Evolutionary conservation across 30 jellyfish, hydroid and myxozoan genomes (phyloP), one percentile per base, ranked within the genome.

Genomic region (Calvadosia cruxmelitensis): DNA sequence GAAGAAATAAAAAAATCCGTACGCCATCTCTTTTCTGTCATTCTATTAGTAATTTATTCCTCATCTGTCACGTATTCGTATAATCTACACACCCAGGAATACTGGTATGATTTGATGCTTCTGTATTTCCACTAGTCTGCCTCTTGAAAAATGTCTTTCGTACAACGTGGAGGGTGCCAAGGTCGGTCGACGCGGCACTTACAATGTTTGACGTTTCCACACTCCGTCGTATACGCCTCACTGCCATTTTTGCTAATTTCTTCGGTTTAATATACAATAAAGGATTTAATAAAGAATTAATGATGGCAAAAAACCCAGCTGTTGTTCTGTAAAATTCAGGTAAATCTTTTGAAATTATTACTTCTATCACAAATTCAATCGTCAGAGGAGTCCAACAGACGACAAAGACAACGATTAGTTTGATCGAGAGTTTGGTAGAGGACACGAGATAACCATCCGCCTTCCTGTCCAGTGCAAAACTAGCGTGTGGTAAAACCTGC

Each of bases 381-480:
- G 82, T 75, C 3, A 81, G 52, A 0, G 93, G 93, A 26, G 68
- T 26, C 93, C 93, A 81, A 61, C 93, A 81, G 0, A 81, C 51
- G 31, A 73, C 48, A 32, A 81, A 81, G 1, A 49, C 78, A 23
- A 63, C 53, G 16, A 67, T 79, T 63, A 81, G 77, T 15, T 72
- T 65, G 0, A 70, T 68, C n/a, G 86, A 78, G 13, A 81, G 48
- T 15, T 68, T 68, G 20, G 93, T 42, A 42, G 15, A 10, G 20
- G 20, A 5, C 57, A 20, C 10, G 15, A 42, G 10, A 42, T 20
- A 5, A 42, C 20, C 57, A 42, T 42, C 57, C 10, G 57, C 10
- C 10, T 20, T 42, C 10, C 57, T 42, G 10, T 10, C 57, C 29
- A 67, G 3, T 32, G 64, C 74, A 13, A 33, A 1, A 26, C 32